Evolutionary conservation across 2,888 invertebrate genomes (phyloP), one percentile per base, ranked within the genome.

Genomic region (Synergus laeviventris): DNA sequence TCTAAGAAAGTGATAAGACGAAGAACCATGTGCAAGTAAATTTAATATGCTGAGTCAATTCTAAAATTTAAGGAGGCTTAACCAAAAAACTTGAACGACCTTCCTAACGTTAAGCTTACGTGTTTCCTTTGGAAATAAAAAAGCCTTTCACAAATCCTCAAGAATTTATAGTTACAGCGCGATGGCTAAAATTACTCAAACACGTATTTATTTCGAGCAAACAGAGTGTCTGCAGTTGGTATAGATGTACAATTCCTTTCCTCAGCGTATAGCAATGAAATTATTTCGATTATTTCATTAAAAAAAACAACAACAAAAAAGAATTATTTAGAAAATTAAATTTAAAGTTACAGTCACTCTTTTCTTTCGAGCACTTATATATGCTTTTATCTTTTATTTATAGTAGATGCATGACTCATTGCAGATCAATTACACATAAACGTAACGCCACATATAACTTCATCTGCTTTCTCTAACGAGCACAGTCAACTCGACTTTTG

Each of bases 321-420:
- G 1, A 38, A 42, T n/a, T n/a, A n/a, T n/a, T n/a, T n/a, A n/a
- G n/a, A n/a, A n/a, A n/a, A n/a, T n/a, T n/a, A 1, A 21, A n/a
- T 21, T 38, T 11, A 5, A 31, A 31, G n/a, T 31, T 31, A 31
- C 5, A 42, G 16, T 2, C 36, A 61, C 14, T 38, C 16, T 61
- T 61, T 60, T 60, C 31, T 61, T 61, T 36, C 36, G 36, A 36
- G 61, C n/a, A n/a, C n/a, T n/a, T 38, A 61, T 36, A 61, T 38
- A 61, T 38, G 61, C 61, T 61, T 36, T 31, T 61, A 61, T 61
- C 31, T 38, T 61, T 61, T 61, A 38, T 61, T 61, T 36, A 61
- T 61, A 61, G 36, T 61, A 61, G 16, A n/a, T 36, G 36, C 61
- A 61, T 61, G 38, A 61, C 61, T 61, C 61, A 61, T 61, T 61